phyloP scores from a whole-genome alignment of 2,113 vertebrate genomes.

The Pelusios castaneus region DNA sequence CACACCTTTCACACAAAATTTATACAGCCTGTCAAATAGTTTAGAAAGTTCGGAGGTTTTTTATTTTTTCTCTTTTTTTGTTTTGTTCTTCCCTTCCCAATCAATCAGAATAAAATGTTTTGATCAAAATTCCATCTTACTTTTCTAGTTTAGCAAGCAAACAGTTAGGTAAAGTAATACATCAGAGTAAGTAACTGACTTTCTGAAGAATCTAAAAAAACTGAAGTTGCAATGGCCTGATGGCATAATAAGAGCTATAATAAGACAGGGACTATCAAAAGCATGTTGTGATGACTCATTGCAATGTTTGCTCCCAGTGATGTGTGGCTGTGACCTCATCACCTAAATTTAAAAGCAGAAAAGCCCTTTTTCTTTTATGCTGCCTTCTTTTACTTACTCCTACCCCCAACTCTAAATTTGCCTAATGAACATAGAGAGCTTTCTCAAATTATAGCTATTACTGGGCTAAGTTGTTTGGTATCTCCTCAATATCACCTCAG shows the following conservation, averaged over 20 bases:
- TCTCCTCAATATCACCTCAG: neutral
- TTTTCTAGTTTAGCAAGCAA: neutral
- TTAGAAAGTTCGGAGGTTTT: rapidly evolving
- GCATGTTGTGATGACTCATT: neutral
- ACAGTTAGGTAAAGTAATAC: neutral
- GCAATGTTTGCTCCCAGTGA: neutral
- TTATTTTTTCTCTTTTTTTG: no score
- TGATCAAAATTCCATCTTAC: rapidly evolving
- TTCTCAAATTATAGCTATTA: neutral
- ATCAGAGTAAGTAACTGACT: neutral
- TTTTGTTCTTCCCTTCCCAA: neutral
- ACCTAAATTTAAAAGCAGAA: neutral
- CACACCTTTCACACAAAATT: rapidly evolving
- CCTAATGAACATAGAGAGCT: neutral
- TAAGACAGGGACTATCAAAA: neutral
- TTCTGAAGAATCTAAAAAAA: neutral
- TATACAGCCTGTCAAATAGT: rapidly evolving
- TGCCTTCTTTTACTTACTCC: neutral
- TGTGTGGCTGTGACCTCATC: rapidly evolving
- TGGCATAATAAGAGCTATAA: neutral
- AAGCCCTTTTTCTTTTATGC: neutral
- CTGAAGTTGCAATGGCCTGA: neutral
- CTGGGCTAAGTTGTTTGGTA: neutral
- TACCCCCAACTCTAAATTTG: neutral
- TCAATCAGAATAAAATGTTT: neutral